phyloP scores from a whole-genome alignment of 2,113 vertebrate species.

The Eudyptes chrysolophus region DNA sequence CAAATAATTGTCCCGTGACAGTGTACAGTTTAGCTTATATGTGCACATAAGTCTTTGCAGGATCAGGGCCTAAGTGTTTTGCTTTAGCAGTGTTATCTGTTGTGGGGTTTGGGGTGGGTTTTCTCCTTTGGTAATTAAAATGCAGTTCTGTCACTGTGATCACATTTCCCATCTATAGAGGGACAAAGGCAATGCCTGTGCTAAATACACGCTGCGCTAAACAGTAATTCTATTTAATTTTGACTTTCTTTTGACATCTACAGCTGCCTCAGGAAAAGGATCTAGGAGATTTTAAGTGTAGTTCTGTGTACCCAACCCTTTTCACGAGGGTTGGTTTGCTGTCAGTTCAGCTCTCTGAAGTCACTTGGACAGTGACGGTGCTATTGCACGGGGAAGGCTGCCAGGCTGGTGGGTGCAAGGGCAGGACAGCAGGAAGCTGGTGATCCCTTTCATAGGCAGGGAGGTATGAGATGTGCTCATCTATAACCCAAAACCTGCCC shows the following conservation, averaged over 20 bases:
- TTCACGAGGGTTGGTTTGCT: background rate
- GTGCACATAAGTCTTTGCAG: background rate
- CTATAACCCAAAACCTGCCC: background rate
- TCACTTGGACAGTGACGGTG: background rate
- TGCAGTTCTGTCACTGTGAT: background rate
- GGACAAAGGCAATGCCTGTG: background rate
- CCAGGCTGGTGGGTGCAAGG: background rate
- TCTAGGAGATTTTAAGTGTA: background rate
- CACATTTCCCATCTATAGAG: background rate
- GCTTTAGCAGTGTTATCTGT: background rate
- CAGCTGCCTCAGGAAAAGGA: background rate
- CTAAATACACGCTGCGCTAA: background rate
- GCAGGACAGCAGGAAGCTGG: background rate
- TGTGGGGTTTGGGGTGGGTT: background rate
- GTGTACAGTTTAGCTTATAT: background rate
- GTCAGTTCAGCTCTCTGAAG: background rate
- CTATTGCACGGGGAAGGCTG: background rate
- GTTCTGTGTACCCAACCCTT: background rate
- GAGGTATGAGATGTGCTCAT: background rate
- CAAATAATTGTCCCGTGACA: background rate
- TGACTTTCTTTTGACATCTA: background rate
- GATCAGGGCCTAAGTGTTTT: background rate
- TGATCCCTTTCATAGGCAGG: background rate
- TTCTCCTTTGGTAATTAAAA: background rate
- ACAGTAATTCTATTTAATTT: background rate